Evolutionary conservation across 2,888 invertebrate genomes (phyloP).

Genomic region (Hypomecis atomaria): DNA sequence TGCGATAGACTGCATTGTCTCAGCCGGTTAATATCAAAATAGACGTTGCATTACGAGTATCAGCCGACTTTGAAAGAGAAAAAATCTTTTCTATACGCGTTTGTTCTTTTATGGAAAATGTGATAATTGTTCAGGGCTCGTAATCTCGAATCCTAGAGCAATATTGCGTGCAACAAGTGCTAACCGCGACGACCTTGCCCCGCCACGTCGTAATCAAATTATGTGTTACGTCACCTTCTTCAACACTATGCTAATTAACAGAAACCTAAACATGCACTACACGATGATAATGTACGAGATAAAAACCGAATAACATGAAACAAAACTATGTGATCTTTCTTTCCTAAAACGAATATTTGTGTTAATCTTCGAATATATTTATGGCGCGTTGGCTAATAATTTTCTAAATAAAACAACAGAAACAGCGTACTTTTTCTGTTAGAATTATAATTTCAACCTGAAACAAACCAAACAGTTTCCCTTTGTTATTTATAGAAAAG

Average conservation of each 20-base stretch:
- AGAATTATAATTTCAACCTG: conserved; percentile 33
- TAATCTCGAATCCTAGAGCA: conserved; percentile 2
- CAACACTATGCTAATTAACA: conserved; percentile 71
- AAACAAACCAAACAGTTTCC: conserved; percentile 37
- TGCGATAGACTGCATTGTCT: neutral
- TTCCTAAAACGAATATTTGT: neutral
- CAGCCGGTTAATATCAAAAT: no score
- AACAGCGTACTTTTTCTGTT: conserved; percentile 19
- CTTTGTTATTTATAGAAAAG: conserved; percentile 33
- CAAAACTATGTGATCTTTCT: neutral
- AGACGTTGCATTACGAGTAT: no score
- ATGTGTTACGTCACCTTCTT: conserved; percentile 70
- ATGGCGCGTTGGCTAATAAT: neutral
- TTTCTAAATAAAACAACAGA: conserved; percentile 12
- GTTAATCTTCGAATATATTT: neutral
- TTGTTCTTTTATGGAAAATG: no score
- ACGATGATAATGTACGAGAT: conserved; percentile 29
- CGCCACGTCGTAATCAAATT: conserved; percentile 71
- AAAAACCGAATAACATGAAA: conserved; percentile 17
- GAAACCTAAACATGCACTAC: conserved; percentile 36
- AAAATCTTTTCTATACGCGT: no score
- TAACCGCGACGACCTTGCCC: conserved; percentile 70
- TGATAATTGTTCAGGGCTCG: no score
- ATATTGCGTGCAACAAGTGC: conserved; percentile 46
- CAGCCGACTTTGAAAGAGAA: no score